These are phyloP conservation scores for Echeneis naucrates DNA, from an alignment of 2,797 vertebrate genomes.

Conservation along the genomic window DNA sequence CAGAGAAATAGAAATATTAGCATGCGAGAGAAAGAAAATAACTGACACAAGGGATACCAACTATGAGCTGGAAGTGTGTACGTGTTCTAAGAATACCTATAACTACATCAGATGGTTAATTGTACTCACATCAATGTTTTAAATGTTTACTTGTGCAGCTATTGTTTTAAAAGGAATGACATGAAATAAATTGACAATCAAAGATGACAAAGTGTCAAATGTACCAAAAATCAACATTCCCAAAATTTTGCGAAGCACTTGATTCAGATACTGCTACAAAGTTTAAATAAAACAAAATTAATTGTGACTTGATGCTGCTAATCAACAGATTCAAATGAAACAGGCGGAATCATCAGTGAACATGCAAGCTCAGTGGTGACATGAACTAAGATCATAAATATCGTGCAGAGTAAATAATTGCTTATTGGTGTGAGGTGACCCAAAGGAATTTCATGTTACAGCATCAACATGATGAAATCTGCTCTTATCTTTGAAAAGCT, in stretches of 20 bases:
- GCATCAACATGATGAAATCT: constrained; percentile 1
- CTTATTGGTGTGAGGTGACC: neutral
- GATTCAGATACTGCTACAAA: neutral
- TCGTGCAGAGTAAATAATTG: neutral
- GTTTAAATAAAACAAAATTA: neutral
- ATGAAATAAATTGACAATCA: too few species aligned
- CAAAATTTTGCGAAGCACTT: neutral
- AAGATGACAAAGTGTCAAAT: neutral
- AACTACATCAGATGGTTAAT: neutral
- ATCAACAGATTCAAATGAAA: neutral
- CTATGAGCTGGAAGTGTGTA: neutral
- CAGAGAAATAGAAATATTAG: neutral
- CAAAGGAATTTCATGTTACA: neutral
- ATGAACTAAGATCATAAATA: neutral
- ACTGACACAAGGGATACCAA: neutral
- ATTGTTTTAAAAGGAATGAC: too few species aligned
- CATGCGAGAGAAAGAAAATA: neutral
- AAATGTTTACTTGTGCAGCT: neutral
- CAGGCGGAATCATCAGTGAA: neutral
- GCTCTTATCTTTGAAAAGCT: neutral
- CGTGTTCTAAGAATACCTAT: neutral
- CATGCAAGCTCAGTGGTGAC: neutral
- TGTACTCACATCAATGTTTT: neutral
- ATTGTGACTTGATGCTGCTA: too few species aligned
- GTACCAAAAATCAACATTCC: neutral